Evolutionary conservation across 1,140 invertebrate genomes (phyloP).

Genomic region (Potamilus streckersoni): DNA sequence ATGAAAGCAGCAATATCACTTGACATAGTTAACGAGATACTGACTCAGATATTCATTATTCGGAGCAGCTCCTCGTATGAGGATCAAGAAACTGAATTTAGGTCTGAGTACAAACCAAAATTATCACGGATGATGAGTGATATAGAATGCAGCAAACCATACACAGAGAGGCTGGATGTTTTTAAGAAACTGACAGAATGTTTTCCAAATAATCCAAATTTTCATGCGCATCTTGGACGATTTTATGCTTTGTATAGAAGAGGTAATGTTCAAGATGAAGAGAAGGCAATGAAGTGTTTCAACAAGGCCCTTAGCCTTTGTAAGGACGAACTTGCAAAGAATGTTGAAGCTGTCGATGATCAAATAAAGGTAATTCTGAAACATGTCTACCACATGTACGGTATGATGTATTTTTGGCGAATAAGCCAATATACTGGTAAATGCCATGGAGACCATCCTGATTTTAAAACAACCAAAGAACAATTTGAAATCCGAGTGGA

Average conservation of each 20-base stretch:
- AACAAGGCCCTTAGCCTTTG: conserved; percentile 27
- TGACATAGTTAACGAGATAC: conserved; percentile 18
- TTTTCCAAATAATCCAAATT: conserved; percentile 39
- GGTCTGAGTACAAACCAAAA: conserved; percentile 9
- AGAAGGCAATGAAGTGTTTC: conserved; percentile 32
- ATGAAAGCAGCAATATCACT: background rate
- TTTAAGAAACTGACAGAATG: conserved; percentile 24
- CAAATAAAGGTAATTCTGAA: conserved; percentile 18
- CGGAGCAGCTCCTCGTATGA: conserved; percentile 28
- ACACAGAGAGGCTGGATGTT: conserved; percentile 28
- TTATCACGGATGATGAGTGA: conserved; percentile 34
- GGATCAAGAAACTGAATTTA: conserved; percentile 14
- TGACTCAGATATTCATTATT: conserved; percentile 34
- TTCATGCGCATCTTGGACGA: conserved; percentile 39
- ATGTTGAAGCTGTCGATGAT: conserved; percentile 4
- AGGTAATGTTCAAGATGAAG: conserved; percentile 30
- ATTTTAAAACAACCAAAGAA: background rate
- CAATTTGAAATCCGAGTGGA: conserved; percentile 3
- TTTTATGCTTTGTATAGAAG: conserved; percentile 33
- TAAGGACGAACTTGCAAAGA: background rate
- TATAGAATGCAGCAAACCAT: conserved; percentile 32
- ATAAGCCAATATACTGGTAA: conserved; percentile 22
- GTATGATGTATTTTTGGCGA: conserved; percentile 25
- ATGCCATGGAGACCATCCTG: conserved; percentile 2
- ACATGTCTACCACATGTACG: conserved; percentile 41